Base-by-base conservation (phyloP, 2,797 vertebrate genomes). In the Hypotaenidia okinawae region DNA sequence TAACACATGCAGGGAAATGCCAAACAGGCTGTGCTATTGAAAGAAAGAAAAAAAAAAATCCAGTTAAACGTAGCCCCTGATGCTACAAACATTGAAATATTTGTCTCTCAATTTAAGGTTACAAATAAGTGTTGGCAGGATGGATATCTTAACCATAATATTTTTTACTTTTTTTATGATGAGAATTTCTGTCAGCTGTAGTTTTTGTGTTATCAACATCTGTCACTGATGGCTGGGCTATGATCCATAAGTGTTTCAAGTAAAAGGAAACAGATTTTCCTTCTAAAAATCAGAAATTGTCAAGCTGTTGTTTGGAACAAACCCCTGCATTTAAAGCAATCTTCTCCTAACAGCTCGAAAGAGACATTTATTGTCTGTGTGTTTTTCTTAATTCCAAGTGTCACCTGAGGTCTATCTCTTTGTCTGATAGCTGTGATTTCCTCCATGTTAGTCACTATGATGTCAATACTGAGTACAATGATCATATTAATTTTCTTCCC, bases 191-290 rank as follows among this genome's bases (percentile, higher is more conserved):
- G 70, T 91, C 89, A 94, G 85, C 30, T 88, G 73, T 49, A 61
- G 43, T 35, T 79, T 91, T 93, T 74, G 25, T 84, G 51, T 84
- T 90, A 81, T 73, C 74, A 74, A 33, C 85, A 88, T 84, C 76
- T 94, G 89, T 67, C 94, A 93, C 59, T n/a, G 81, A 59, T 59
- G 70, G 28, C 39, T 79, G 62, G 47, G 74, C 47, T 90, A 55
- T 76, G 70, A 90, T 95, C 59, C 32, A 16, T 84, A 79, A 89
- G 72, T 52, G 47, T 88, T 91, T 93, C 59, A 84, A 73, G 43
- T 47, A 84, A 86, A 94, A 81, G 9, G 47, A 94, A 89, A 63
- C n/a, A 88, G 30, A 73, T 93, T 91, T 94, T 88, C 59, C n/a
- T 74, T 76, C 62, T 77, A 74, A 94, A 95, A 93, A 70, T 89